Base-by-base conservation (phyloP, 2,888 invertebrate genomes). In the Platypus cylindrus region DNA sequence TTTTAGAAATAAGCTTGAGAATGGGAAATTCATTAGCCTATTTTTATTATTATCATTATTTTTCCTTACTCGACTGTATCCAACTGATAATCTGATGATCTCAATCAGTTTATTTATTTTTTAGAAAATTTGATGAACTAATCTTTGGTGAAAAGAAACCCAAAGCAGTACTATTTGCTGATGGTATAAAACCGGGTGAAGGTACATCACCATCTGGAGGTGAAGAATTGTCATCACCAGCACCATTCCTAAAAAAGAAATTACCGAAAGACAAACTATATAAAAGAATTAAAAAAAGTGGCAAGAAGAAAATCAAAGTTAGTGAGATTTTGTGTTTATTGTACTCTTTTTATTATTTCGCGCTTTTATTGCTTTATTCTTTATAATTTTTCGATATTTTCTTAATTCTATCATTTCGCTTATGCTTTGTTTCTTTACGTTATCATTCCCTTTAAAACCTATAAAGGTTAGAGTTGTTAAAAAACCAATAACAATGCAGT, bases 221-320 rank as follows among this genome's bases (percentile, higher is more conserved):
- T 2, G 71, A 73, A 47, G 74, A 74, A 39, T 63, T 72, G 48
- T 65, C 67, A 1, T 73, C 74, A 2, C 72, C 75, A 2, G 73
- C 74, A 2, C 73, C 73, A 2, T n/a, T n/a, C n/a, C 63, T 64
- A 2, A 49, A 58, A 5, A 54, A 58, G 20, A 67, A 65, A 41
- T 51, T 63, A 27, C 63, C 66, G 9, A 71, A 70, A 43, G 67
- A 70, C 44, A 70, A 67, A 34, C 53, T 61, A 22, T 62, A 54
- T 37, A 67, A 66, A 37, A 54, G 60, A 30, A 69, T 69, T 46
- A 63, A 66, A 29, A 64, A 63, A 45, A 68, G 67, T 46, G 60
- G 65, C 34, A 70, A 69, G 53, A 70, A 68, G 50, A 70, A 70
- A 50, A 63, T 68, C 18, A 68, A 68, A 62, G 68, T 69, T 44